Evolutionary conservation across 2,888 invertebrate species (phyloP).

Genomic region (Plagodis dolabraria): DNA sequence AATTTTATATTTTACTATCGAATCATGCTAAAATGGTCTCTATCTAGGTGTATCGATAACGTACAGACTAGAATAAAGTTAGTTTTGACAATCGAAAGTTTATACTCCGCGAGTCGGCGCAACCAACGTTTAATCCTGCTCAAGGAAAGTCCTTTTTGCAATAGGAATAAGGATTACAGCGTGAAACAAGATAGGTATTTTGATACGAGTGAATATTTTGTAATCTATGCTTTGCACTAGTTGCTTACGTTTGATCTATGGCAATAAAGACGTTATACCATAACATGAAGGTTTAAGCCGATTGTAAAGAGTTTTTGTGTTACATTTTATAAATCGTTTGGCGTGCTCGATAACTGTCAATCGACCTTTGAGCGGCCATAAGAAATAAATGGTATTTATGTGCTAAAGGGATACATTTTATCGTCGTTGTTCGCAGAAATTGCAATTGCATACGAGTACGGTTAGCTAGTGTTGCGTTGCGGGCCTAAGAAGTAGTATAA

Average conservation of each 20-base stretch:
- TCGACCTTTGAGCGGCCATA: slow-evolving; percentile 59
- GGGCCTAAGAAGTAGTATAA: no score
- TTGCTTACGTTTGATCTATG: no score
- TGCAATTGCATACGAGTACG: slow-evolving; percentile 54
- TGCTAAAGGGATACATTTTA: slow-evolving; percentile 62
- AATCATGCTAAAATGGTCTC: slow-evolving; percentile 29
- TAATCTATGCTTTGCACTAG: no score
- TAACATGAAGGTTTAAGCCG: background rate
- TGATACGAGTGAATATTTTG: no score
- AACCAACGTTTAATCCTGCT: background rate
- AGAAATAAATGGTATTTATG: slow-evolving; percentile 73
- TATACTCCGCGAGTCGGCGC: slow-evolving; percentile 3
- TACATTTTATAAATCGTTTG: slow-evolving; percentile 62
- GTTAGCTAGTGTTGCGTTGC: background rate
- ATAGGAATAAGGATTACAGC: no score
- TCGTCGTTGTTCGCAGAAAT: slow-evolving; percentile 66
- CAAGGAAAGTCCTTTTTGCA: slow-evolving; percentile 3
- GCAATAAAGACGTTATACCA: no score
- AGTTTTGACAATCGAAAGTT: slow-evolving; percentile 15
- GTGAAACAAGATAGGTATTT: no score
- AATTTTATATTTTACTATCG: slow-evolving; percentile 43
- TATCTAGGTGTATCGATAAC: slow-evolving; percentile 16
- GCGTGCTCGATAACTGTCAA: slow-evolving; percentile 74
- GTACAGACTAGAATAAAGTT: no score
- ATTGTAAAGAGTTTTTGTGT: background rate